Conservation (phyloP, 23 tunicate species). For the Phallusia fumigata region DNA sequence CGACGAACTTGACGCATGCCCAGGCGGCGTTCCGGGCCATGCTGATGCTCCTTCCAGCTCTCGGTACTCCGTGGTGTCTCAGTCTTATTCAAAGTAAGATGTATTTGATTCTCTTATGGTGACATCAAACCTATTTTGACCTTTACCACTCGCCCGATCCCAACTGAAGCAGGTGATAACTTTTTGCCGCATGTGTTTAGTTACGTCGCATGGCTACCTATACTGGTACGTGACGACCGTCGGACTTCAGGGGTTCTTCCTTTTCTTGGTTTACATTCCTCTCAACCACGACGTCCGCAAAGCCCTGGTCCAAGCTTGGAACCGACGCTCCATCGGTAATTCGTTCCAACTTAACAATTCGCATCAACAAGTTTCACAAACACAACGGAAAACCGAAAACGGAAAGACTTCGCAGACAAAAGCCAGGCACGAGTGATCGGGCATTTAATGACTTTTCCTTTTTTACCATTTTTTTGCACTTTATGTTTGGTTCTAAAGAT, state of each 20-base stretch:
- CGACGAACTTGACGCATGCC: not conserved
- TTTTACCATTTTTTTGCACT: too few relatives aligned
- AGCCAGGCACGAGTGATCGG: too few relatives aligned
- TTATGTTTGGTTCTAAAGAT: too few relatives aligned
- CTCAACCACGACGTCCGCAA: not conserved
- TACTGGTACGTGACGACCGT: not conserved
- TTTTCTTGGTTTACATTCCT: not conserved
- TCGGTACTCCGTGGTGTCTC: slow-evolving; percentile 37
- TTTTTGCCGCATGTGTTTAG: not conserved
- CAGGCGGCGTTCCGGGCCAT: slow-evolving; percentile 16
- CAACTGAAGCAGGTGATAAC: too few relatives aligned
- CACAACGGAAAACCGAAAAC: too few relatives aligned
- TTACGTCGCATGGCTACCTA: not conserved
- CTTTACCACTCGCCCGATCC: too few relatives aligned
- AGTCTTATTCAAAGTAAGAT: slow-evolving; percentile 20
- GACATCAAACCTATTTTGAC: too few relatives aligned
- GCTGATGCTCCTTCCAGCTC: slow-evolving; percentile 19
- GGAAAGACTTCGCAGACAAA: too few relatives aligned
- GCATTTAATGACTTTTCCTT: too few relatives aligned
- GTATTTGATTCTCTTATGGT: not conserved
- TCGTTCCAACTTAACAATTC: not conserved
- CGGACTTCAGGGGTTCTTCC: slow-evolving; percentile 12
- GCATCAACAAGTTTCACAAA: too few relatives aligned
- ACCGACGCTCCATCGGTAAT: not conserved
- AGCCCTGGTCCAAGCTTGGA: not conserved